These are phyloP conservation scores for Montifringilla adamsi DNA, from an alignment of 2,113 vertebrate genomes.

Conservation along the genomic window DNA sequence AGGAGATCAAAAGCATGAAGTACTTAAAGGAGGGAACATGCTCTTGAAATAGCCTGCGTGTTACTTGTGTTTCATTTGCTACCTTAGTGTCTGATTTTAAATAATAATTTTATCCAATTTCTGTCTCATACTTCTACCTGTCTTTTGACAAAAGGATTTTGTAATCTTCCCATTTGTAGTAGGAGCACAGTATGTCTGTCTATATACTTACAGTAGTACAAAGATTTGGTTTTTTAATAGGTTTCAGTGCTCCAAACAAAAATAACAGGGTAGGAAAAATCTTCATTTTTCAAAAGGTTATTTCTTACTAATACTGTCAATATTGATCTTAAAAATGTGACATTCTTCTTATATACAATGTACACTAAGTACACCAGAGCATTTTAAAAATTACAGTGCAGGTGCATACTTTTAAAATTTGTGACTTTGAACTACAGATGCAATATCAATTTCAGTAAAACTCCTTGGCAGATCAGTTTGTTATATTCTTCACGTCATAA, in stretches of 20 bases:
- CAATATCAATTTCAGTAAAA: background rate
- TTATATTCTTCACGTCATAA: background rate
- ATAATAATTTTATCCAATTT: background rate
- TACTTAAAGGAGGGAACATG: background rate
- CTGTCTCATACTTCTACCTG: background rate
- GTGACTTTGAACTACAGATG: background rate
- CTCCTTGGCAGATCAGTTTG: background rate
- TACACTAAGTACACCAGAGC: background rate
- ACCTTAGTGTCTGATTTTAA: background rate
- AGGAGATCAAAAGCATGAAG: background rate
- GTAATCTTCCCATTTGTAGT: background rate
- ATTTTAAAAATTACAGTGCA: background rate
- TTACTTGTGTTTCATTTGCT: background rate
- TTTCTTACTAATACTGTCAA: background rate
- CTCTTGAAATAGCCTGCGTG: background rate
- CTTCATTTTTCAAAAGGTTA: background rate
- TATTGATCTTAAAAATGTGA: background rate
- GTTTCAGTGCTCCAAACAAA: background rate
- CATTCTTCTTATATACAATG: background rate
- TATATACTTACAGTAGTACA: background rate
- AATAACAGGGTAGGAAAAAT: background rate
- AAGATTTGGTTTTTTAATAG: background rate
- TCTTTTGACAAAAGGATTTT: background rate
- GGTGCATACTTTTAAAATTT: background rate
- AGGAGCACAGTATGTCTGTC: background rate